Evolutionary conservation across 2,797 vertebrate genomes (phyloP).

Genomic region (Dromococcyx pavoninus): DNA sequence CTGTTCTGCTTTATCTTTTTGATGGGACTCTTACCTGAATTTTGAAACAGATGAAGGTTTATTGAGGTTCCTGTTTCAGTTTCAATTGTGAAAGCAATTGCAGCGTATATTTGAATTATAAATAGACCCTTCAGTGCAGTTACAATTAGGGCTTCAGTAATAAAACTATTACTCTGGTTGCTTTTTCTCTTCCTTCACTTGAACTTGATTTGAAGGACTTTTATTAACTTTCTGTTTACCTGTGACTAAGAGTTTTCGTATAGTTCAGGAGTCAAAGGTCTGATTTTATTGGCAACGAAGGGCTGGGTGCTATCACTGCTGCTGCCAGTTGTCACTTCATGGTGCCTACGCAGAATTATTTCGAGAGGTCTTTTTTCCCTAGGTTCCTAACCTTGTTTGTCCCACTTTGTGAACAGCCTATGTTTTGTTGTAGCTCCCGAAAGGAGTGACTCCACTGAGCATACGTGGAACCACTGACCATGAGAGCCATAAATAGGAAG

Average conservation of each 20-base stretch:
- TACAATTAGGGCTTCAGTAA: not conserved
- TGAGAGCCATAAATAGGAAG: not conserved
- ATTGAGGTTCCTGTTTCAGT: not conserved
- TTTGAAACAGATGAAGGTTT: not conserved
- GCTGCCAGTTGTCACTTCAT: not conserved
- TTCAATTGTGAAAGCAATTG: not conserved
- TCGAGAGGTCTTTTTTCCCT: not conserved
- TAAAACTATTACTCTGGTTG: not conserved
- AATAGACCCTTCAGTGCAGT: not conserved
- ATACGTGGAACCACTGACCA: fast-evolving
- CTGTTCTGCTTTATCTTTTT: not conserved
- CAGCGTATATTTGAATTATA: not conserved
- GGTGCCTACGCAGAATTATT: not conserved
- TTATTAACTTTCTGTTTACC: not conserved
- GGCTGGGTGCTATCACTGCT: not conserved
- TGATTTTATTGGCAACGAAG: not conserved
- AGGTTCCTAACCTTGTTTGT: not conserved
- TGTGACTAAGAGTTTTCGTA: not conserved
- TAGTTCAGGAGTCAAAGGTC: not conserved
- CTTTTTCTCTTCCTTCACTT: not conserved
- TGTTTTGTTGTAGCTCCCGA: not conserved
- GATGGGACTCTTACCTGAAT: not conserved
- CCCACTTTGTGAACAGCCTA: not conserved
- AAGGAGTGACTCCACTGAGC: not conserved
- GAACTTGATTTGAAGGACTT: not conserved